Percentiles rank a stretch among this genome's conserved stretches.
Evolutionary conservation across 30 jellyfish, hydroid and myxozoan genomes (phyloP).

Genomic region (Cassiopea xamachana): DNA sequence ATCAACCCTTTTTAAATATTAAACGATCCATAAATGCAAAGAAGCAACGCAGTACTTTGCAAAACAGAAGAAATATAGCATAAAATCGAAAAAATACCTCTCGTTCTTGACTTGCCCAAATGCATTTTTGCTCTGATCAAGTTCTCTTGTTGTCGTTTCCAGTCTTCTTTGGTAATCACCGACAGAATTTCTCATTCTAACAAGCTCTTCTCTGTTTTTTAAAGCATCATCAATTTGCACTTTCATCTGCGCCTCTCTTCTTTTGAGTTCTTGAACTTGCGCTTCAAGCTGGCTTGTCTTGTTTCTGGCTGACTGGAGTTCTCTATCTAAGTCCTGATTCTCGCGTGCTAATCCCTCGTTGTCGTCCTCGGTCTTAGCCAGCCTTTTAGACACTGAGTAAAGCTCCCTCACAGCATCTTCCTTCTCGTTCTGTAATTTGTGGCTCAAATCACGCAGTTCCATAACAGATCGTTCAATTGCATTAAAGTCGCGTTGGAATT

Average conservation of each 20-base stretch:
- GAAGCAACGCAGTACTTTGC: too few species aligned
- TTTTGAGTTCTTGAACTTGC: slow-evolving; percentile 79
- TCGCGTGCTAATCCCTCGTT: slow-evolving; percentile 85
- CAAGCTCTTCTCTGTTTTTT: slow-evolving; percentile 94
- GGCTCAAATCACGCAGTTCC: slow-evolving; percentile 92
- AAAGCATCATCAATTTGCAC: slow-evolving; percentile 96
- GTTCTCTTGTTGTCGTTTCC: slow-evolving; percentile 74
- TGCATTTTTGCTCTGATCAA: slow-evolving; percentile 80
- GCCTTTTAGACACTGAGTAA: slow-evolving; percentile 74
- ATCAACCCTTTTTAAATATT: too few species aligned
- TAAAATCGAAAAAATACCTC: background rate
- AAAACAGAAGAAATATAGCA: too few species aligned
- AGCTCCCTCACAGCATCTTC: slow-evolving; percentile 90
- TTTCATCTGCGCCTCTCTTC: slow-evolving; percentile 87
- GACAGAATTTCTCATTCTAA: slow-evolving; percentile 71
- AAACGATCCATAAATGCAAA: too few species aligned
- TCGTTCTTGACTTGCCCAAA: slow-evolving; percentile 77
- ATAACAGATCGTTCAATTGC: slow-evolving; percentile 79
- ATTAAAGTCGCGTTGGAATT: slow-evolving; percentile 76
- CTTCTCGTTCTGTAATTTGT: slow-evolving; percentile 89
- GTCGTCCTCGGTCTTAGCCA: slow-evolving; percentile 80
- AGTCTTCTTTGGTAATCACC: slow-evolving; percentile 86
- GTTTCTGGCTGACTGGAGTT: slow-evolving; percentile 64
- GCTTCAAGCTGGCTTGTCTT: slow-evolving; percentile 79
- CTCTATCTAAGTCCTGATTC: slow-evolving; percentile 89